Evolutionary conservation across 2,113 vertebrate species (phyloP).

Genomic region (Murina feae): DNA sequence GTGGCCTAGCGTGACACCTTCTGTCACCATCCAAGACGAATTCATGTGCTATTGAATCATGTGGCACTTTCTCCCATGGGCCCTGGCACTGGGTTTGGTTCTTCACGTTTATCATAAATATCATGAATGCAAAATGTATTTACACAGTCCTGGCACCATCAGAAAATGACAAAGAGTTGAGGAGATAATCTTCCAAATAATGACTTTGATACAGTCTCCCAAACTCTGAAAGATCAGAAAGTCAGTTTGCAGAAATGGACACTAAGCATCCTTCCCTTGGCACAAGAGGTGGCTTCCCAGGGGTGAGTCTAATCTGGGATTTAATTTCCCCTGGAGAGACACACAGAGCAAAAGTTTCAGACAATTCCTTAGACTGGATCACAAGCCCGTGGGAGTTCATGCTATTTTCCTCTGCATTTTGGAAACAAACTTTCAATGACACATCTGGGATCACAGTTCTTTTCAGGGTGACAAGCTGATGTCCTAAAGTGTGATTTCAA

Average conservation of each 20-base stretch:
- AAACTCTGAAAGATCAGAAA: constrained; percentile 69
- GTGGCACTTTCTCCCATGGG: background rate
- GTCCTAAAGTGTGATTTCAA: background rate
- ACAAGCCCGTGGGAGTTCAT: background rate
- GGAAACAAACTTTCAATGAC: background rate
- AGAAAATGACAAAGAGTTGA: constrained; percentile 58
- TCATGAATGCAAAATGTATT: constrained; percentile 30
- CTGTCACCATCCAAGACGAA: background rate
- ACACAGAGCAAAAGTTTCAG: background rate
- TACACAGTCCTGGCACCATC: constrained; percentile 47
- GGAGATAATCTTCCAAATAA: constrained; percentile 72
- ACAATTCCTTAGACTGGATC: background rate
- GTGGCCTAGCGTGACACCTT: background rate
- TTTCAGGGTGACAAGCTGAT: background rate
- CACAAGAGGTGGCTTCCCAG: fast-evolving
- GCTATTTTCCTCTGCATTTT: background rate
- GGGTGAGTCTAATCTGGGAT: background rate
- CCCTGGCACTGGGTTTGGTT: constrained; percentile 43
- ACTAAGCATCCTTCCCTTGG: constrained; percentile 32
- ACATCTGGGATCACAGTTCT: background rate
- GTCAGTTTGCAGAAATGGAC: constrained; percentile 50
- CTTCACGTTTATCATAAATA: constrained; percentile 53
- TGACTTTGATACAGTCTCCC: constrained; percentile 62
- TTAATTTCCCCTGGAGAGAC: background rate
- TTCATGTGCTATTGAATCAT: constrained; percentile 6